phyloP scores from a whole-genome alignment of 2,888 invertebrate species.

The Ephialtes manifestator region DNA sequence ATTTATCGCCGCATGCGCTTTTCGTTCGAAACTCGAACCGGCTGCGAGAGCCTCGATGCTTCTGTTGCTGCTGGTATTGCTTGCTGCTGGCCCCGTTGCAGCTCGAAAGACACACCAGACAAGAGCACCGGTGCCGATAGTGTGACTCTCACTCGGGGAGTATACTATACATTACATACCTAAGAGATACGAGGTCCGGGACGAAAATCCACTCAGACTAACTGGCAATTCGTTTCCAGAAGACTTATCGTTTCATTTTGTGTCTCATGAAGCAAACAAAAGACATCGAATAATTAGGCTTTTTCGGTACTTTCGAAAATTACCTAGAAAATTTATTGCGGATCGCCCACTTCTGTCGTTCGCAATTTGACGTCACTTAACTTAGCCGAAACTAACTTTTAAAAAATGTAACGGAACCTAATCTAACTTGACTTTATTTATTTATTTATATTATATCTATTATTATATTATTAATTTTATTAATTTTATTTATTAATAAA shows the following conservation, averaged over 20 bases:
- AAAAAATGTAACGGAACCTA: no score
- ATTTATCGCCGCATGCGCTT: conserved; percentile 77
- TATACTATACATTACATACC: conserved; percentile 24
- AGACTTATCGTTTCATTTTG: conserved; percentile 55
- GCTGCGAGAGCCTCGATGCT: conserved; percentile 45
- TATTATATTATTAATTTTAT: no score
- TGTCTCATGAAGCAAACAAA: conserved; percentile 27
- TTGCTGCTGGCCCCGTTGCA: conserved; percentile 57
- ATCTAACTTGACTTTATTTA: no score
- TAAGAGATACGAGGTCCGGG: conserved; percentile 29
- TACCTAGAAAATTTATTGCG: no score
- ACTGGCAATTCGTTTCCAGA: conserved; percentile 55
- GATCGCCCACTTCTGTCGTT: no score
- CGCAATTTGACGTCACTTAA: no score
- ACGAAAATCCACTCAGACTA: conserved; percentile 55
- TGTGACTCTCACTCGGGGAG: conserved; percentile 33
- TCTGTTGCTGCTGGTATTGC: no score
- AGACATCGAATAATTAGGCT: conserved; percentile 2
- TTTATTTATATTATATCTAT: no score
- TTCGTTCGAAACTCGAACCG: conserved; percentile 61
- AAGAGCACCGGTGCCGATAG: conserved; percentile 52
- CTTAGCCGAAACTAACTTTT: no score
- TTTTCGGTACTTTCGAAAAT: no score
- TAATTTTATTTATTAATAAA: no score
- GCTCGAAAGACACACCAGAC: conserved; percentile 32